Base-by-base conservation (phyloP, 92 coral and sea anemone species). In the Palythoa heliodiscus region DNA sequence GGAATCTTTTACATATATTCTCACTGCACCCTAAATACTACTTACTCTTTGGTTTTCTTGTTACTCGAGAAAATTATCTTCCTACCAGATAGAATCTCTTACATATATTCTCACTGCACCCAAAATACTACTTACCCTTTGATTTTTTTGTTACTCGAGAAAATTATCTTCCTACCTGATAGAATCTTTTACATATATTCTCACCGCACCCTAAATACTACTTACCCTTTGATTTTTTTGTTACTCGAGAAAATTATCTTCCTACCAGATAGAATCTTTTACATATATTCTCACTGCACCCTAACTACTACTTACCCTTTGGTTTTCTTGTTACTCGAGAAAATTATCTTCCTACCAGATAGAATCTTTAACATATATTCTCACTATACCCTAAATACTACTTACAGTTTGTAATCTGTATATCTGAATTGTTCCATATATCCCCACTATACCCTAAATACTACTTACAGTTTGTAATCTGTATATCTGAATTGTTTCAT, bases 41-140 rank as follows among this genome's bases (percentile, higher is more conserved):
- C 97, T 76, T 90, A 93, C 97, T 90, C 82, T 12, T 11, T 11
- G 12, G 88, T 89, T 39, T 75, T 77, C 75, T 88, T 93, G 61
- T 89, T 92, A 71, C 95, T 87, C 70, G 52, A 82, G 52, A 89
- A 43, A 13, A 82, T 48, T 22, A 87, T 70, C 29, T 89, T 92
- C 57, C 77, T 89, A 0, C 97, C 47, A 93, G 91, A 38, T 92
- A 73, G 72, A 95, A 93, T 6, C 97, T 95, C 3, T 80, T 64
- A 73, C 35, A 29, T 29, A 29, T 29, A 29, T 29, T 1, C 35
- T 29, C 35, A 29, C 1, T 29, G 35, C 35, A 29, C 35, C 35
- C 35, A 0, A 29, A 29, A 29, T 29, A 29, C 35, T 60, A 88
- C 97, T 76, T 90, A 93, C 97, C 92, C 82, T 12, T 11, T 11